Conservation (phyloP, 2,113 vertebrate genomes). For the Salminus brasiliensis region DNA sequence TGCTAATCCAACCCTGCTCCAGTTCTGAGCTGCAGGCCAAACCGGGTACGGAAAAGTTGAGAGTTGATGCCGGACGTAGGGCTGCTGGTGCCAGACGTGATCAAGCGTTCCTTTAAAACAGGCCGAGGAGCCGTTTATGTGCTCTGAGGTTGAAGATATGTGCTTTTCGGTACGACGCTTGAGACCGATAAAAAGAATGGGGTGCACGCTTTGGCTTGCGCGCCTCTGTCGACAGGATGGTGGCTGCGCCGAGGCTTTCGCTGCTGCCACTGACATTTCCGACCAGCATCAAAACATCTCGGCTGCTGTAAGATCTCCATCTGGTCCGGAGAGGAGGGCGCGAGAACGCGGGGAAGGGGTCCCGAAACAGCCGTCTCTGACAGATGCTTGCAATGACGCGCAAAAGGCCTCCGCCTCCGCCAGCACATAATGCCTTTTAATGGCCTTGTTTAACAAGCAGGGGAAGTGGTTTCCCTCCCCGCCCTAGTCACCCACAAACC, state of each 20-base stretch:
- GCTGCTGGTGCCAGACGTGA: constrained; percentile 15
- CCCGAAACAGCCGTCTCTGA: constrained; percentile 55
- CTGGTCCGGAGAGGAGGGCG: constrained; percentile 57
- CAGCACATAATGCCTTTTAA: constrained; percentile 72
- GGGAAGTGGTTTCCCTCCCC: constrained; percentile 71
- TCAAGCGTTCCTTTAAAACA: background rate
- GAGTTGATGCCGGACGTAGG: background rate
- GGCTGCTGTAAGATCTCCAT: constrained; percentile 54
- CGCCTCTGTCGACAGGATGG: background rate
- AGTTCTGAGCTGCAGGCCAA: constrained; percentile 1
- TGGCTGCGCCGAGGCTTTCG: background rate
- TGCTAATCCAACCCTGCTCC: constrained; percentile 30
- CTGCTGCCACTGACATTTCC: constrained; percentile 34
- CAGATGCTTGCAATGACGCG: constrained; percentile 71
- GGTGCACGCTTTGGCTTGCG: background rate
- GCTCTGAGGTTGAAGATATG: background rate
- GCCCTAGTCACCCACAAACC: constrained; percentile 71
- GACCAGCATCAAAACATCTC: constrained; percentile 31
- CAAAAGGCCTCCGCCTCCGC: constrained; percentile 58
- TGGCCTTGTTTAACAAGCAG: constrained; percentile 77
- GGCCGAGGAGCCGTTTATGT: background rate
- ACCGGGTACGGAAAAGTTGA: constrained; percentile 20
- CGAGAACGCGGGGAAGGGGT: constrained; percentile 49
- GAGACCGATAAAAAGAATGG: background rate
- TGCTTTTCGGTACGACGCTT: background rate